Evolutionary conservation across 2,113 vertebrate species (phyloP).

Genomic region (Phocoena phocoena): DNA sequence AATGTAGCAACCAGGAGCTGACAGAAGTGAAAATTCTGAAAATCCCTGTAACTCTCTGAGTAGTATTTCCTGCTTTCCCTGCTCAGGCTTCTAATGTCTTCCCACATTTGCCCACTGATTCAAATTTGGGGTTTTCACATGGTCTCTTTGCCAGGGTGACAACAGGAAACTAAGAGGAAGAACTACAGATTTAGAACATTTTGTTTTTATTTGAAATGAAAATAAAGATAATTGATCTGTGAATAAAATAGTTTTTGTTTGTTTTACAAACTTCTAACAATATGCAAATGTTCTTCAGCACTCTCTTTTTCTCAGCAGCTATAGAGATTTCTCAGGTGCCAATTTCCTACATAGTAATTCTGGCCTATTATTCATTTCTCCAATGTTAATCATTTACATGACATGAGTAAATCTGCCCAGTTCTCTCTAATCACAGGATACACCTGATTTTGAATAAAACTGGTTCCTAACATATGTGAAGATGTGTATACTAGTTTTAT

Average conservation of each 20-base stretch:
- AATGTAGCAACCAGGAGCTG: not conserved
- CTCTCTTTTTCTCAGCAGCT: not conserved
- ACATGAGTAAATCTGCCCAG: not conserved
- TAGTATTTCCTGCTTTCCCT: not conserved
- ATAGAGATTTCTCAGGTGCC: not conserved
- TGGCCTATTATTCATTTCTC: not conserved
- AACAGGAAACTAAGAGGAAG: not conserved
- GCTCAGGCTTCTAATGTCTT: not conserved
- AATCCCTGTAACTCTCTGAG: not conserved
- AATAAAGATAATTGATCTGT: not conserved
- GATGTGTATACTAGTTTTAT: not conserved
- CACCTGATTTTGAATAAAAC: constrained; percentile 1
- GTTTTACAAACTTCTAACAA: not conserved
- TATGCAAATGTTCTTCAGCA: not conserved
- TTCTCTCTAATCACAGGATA: not conserved
- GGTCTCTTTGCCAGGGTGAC: not conserved
- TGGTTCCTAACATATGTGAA: not conserved
- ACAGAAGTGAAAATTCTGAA: not conserved
- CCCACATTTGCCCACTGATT: not conserved
- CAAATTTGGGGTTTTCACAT: not conserved
- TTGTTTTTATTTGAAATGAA: not conserved
- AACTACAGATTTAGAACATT: not conserved
- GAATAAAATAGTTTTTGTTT: not conserved
- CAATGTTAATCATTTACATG: not conserved
- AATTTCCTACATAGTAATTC: not conserved